Conservation (phyloP, 35 echinoderm and acorn worm species). For the Heliocidaris tuberculata region DNA sequence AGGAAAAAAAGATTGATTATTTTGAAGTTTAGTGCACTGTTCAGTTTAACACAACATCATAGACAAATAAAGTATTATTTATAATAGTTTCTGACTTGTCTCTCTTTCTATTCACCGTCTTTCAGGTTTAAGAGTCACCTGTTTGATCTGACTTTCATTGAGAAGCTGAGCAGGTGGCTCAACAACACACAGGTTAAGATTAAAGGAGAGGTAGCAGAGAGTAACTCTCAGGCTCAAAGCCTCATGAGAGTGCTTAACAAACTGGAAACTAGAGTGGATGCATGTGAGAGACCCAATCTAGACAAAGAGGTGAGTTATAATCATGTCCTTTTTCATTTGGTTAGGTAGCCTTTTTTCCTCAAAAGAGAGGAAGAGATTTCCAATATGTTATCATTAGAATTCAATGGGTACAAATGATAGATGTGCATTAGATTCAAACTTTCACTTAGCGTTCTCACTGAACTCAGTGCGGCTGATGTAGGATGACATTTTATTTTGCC, state of each 20-base stretch:
- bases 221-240: conserved; percentile 86
- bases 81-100: background rate
- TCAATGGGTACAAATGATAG: too few species aligned
- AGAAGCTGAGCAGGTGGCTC: conserved; percentile 94
- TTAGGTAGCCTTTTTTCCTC: background rate
- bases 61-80: too few species aligned
- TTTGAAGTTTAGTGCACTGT: too few species aligned
- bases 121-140: conserved; percentile 96
- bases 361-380: background rate
- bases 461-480: too few species aligned
- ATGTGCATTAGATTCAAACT: too few species aligned
- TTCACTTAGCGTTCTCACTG: too few species aligned
- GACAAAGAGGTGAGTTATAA: conserved; percentile 89
- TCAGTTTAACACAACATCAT: too few species aligned
- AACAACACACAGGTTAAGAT: conserved; percentile 99
- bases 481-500: too few species aligned
- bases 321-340: background rate
- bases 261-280: conserved; percentile 90
- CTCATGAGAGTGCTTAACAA: conserved; percentile 82
- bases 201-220: conserved; percentile 88
- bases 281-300: conserved; percentile 89
- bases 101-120: background rate
- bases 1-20: too few species aligned
- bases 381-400: background rate
- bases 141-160: conserved; percentile 99